These are phyloP conservation scores for Galaxea fascicularis DNA, from an alignment of 92 coral and sea anemone species.

Conservation along the genomic window DNA sequence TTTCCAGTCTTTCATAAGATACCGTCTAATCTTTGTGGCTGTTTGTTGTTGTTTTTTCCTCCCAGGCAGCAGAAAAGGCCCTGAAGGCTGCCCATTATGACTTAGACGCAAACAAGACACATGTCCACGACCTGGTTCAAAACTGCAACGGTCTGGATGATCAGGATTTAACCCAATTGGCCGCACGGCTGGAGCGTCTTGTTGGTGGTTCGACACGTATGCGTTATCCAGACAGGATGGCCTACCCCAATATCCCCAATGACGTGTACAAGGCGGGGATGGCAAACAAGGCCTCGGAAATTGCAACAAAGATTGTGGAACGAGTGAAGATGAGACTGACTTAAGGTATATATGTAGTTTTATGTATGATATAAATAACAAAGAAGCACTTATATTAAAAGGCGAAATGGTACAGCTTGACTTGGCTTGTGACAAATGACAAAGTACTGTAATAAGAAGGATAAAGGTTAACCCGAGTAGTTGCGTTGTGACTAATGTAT, in stretches of 20 bases:
- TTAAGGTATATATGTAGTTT: slow-evolving; percentile 25
- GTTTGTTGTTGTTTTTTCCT: not conserved
- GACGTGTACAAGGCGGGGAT: slow-evolving; percentile 63
- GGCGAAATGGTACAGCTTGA: too few relatives aligned
- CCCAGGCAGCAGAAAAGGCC: slow-evolving; percentile 86
- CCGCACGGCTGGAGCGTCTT: slow-evolving; percentile 53
- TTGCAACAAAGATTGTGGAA: slow-evolving; percentile 55
- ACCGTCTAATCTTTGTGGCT: too few relatives aligned
- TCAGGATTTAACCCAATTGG: slow-evolving; percentile 42
- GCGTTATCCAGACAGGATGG: slow-evolving; percentile 80
- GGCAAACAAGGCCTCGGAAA: slow-evolving; percentile 53
- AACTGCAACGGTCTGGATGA: slow-evolving; percentile 56
- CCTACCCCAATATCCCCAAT: slow-evolving; percentile 73
- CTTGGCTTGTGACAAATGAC: too few relatives aligned
- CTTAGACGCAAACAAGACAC: slow-evolving; percentile 65
- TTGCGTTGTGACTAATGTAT: too few relatives aligned
- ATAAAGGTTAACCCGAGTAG: too few relatives aligned
- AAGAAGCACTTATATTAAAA: too few relatives aligned
- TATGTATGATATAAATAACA: not conserved
- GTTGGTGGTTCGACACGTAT: slow-evolving; percentile 74
- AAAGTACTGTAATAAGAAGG: too few relatives aligned
- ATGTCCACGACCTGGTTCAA: slow-evolving; percentile 53
- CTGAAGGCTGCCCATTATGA: slow-evolving; percentile 80
- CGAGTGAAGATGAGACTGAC: slow-evolving; percentile 32
- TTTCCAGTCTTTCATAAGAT: too few relatives aligned